Conservation (phyloP, 2,113 vertebrate genomes). For the Glaucomys volans region DNA sequence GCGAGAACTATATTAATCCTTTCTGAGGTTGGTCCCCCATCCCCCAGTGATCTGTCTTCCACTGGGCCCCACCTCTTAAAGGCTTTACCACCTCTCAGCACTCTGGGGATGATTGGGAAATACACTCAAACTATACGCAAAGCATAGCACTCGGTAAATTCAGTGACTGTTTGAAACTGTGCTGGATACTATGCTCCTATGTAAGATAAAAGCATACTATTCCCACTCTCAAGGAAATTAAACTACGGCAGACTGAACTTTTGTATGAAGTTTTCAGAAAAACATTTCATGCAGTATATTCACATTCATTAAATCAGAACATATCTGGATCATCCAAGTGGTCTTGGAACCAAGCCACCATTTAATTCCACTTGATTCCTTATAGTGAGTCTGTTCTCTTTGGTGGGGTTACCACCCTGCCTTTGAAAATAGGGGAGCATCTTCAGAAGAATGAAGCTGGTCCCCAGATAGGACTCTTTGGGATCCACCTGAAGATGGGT, state of each 20-base stretch:
- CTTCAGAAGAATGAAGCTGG: background rate
- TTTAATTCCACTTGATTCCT: background rate
- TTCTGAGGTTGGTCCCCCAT: background rate
- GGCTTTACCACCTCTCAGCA: background rate
- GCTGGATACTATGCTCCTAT: background rate
- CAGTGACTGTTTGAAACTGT: background rate
- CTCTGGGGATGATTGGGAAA: background rate
- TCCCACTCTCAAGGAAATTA: background rate
- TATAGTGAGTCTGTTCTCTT: background rate
- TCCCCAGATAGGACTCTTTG: background rate
- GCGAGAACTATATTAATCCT: background rate
- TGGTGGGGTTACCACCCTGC: background rate
- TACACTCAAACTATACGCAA: background rate
- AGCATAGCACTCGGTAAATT: background rate
- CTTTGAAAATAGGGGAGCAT: background rate
- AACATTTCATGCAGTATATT: background rate
- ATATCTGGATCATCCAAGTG: background rate
- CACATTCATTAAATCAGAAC: background rate
- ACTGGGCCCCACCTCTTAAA: background rate
- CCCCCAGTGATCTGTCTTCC: background rate
- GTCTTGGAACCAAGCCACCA: background rate
- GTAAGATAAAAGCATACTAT: background rate
- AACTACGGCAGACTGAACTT: background rate
- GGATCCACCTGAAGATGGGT: background rate
- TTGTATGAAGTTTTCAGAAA: slow-evolving; percentile 32